Percentiles rank a stretch among this genome's conserved stretches.
These are phyloP conservation scores for Schizotus pectinicornis DNA, from an alignment of 2,888 invertebrate species.

Conservation along the genomic window DNA sequence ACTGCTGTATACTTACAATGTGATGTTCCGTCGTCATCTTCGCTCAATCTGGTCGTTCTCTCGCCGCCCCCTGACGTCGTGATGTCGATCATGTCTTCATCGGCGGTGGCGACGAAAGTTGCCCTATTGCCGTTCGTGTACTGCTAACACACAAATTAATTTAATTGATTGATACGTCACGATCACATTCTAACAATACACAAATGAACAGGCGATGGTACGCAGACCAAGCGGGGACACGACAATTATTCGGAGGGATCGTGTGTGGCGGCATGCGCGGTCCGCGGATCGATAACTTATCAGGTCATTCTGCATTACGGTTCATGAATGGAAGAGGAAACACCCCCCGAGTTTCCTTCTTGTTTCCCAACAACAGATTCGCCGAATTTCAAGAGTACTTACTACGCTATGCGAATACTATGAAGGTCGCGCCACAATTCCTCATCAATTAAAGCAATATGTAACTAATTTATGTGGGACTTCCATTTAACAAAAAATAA, in stretches of 20 bases:
- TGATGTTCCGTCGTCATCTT: slow-evolving; percentile 52
- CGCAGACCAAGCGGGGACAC: background rate
- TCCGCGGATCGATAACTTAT: slow-evolving; percentile 16
- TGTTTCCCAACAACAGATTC: background rate
- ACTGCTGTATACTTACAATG: slow-evolving; percentile 55
- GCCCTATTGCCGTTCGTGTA: slow-evolving; percentile 46
- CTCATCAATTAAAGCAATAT: too few relatives aligned
- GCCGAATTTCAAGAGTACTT: background rate
- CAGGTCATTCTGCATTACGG: slow-evolving; percentile 12
- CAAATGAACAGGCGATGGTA: too few relatives aligned
- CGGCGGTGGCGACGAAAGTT: slow-evolving; percentile 59
- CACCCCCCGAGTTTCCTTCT: slow-evolving; percentile 5
- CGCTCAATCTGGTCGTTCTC: slow-evolving; percentile 44
- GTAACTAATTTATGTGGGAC: too few relatives aligned
- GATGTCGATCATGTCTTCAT: slow-evolving; percentile 73
- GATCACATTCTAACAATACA: slow-evolving; percentile 8
- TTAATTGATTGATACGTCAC: background rate
- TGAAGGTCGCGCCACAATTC: too few relatives aligned
- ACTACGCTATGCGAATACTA: background rate
- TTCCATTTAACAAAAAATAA: too few relatives aligned
- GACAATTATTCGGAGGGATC: slow-evolving; percentile 7
- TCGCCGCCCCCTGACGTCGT: slow-evolving; percentile 60
- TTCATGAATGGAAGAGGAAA: slow-evolving; percentile 18
- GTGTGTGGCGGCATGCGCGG: slow-evolving; percentile 14
- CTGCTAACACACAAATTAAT: slow-evolving; percentile 6